Conservation (phyloP, 2,797 vertebrate species). For the Myoxocephalus aenaeus region DNA sequence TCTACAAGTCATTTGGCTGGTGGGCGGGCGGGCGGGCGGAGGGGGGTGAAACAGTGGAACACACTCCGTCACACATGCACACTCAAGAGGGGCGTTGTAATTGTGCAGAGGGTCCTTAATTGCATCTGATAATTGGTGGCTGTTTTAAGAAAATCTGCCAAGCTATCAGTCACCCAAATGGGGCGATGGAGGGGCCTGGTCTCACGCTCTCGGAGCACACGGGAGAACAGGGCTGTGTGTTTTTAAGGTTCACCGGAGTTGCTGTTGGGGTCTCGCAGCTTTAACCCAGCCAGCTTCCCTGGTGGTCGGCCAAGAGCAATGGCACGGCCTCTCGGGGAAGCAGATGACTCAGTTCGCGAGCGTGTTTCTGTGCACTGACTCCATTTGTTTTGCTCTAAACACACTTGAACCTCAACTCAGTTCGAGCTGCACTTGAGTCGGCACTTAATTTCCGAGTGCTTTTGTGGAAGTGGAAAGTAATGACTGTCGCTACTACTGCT, state of each 20-base stretch:
- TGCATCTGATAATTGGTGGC: slow-evolving; percentile 78
- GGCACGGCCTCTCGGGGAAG: slow-evolving; percentile 48
- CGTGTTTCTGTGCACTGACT: slow-evolving; percentile 48
- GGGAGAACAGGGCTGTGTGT: slow-evolving; percentile 49
- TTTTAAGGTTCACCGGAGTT: slow-evolving; percentile 60
- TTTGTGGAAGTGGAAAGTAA: slow-evolving; percentile 54
- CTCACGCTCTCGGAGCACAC: slow-evolving; percentile 48
- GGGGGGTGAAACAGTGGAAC: slow-evolving; percentile 43
- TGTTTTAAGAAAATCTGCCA: slow-evolving; percentile 78
- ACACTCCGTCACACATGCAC: slow-evolving; percentile 52
- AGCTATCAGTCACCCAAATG: slow-evolving; percentile 80
- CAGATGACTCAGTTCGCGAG: slow-evolving; percentile 61
- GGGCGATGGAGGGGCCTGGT: slow-evolving; percentile 52
- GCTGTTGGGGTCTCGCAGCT: slow-evolving; percentile 55
- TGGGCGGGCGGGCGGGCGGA: too few species aligned
- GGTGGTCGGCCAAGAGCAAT: slow-evolving; percentile 71
- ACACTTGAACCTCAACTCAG: slow-evolving; percentile 51
- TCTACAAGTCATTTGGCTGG: slow-evolving; percentile 45
- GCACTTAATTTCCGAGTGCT: slow-evolving; percentile 54
- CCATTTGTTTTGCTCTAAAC: slow-evolving; percentile 63
- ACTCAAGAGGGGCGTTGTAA: slow-evolving; percentile 57
- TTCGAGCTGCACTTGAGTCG: slow-evolving; percentile 35
- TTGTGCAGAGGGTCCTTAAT: slow-evolving; percentile 69
- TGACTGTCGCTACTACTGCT: slow-evolving; percentile 5
- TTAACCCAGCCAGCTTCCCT: slow-evolving; percentile 52